Evolutionary conservation across 2,888 invertebrate genomes (phyloP).

Genomic region (Coleophora deauratella): DNA sequence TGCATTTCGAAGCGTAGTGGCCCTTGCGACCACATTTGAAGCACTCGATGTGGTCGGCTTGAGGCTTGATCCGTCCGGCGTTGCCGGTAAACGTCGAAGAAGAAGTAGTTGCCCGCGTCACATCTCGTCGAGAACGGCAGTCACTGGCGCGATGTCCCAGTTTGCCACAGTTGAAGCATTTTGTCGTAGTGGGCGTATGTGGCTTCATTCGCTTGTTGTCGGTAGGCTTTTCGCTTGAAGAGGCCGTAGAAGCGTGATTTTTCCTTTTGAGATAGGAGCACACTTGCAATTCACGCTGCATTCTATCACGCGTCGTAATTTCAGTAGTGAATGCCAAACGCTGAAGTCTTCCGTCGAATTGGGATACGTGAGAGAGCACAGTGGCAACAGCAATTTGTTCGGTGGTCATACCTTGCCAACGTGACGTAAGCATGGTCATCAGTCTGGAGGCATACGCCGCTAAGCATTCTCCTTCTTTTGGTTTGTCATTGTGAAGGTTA

Average conservation of each 20-base stretch:
- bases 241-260: too few relatives aligned
- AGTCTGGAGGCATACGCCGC: neutral
- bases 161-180: neutral
- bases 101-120: neutral
- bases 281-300: conserved; percentile 1
- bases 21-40: conserved; percentile 4
- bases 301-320: neutral
- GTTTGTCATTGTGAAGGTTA: neutral
- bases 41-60: conserved; percentile 1
- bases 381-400: conserved; percentile 1
- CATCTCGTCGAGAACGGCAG: neutral
- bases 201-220: neutral
- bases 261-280: neutral
- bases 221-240: neutral
- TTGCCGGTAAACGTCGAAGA: neutral
- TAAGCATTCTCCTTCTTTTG: conserved; percentile 1
- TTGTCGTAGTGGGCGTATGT: neutral
- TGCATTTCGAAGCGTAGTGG: conserved; percentile 3
- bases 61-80: too few relatives aligned
- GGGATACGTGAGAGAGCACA: neutral
- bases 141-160: neutral
- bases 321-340: conserved; percentile 3
- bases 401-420: neutral
- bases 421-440: neutral
- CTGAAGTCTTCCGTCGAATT: conserved; percentile 1